Conservation (phyloP, 2,797 vertebrate genomes). For the Diglossa cyanea region DNA sequence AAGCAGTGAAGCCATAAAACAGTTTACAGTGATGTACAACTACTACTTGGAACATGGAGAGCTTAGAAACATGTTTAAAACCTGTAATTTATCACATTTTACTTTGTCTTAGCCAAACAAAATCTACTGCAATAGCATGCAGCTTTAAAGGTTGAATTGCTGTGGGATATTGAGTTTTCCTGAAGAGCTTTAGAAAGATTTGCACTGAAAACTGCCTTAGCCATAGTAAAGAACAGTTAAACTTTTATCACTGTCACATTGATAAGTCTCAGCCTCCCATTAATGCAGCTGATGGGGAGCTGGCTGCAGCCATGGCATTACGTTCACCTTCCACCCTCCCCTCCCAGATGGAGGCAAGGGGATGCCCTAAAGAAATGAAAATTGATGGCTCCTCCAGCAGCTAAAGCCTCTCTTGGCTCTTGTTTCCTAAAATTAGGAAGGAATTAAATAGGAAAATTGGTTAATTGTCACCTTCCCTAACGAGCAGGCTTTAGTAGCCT, state of each 20-base stretch:
- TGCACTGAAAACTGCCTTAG: background rate
- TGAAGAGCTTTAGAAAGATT: background rate
- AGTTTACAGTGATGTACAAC: background rate
- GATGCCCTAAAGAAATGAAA: background rate
- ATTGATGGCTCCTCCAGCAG: background rate
- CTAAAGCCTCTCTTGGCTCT: background rate
- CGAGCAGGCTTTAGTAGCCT: background rate
- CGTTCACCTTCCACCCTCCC: background rate
- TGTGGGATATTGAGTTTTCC: background rate
- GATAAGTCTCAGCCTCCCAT: background rate
- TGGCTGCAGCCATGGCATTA: background rate
- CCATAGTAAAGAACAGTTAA: background rate
- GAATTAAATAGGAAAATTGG: background rate
- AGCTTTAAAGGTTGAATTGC: background rate
- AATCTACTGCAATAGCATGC: background rate
- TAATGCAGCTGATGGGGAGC: background rate
- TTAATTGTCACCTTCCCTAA: background rate
- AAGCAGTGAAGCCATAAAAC: background rate
- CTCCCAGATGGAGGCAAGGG: background rate
- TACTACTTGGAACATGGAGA: background rate
- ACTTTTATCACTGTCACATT: background rate
- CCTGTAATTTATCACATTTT: background rate
- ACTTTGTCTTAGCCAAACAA: background rate
- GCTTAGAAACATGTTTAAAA: constrained; percentile 8
- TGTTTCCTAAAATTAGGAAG: background rate